These are phyloP conservation scores for Drosophila gunungcola DNA, from an alignment of 1,140 invertebrate species.

Conservation along the genomic window DNA sequence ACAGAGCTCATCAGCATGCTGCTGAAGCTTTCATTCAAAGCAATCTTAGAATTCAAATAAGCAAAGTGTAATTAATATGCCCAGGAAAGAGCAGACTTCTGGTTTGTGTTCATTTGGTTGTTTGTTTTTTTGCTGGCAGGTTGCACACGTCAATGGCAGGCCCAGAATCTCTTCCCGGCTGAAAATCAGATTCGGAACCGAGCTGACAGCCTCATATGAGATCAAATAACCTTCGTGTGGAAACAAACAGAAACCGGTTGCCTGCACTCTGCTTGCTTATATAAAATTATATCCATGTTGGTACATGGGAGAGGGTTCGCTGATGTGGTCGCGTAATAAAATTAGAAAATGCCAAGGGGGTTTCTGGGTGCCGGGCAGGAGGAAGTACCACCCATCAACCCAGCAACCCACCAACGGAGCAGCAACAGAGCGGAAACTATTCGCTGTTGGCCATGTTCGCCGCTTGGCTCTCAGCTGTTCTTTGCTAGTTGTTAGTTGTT, in stretches of 20 bases:
- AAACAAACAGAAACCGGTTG: constrained; percentile 69
- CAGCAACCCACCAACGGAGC: constrained; percentile 39
- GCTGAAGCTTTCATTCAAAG: constrained; percentile 34
- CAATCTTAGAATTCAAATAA: constrained; percentile 19
- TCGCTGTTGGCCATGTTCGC: constrained; percentile 41
- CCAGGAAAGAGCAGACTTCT: constrained; percentile 27
- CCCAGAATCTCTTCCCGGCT: constrained; percentile 26
- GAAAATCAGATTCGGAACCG: constrained; percentile 18
- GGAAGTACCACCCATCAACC: constrained; percentile 16
- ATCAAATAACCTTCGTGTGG: constrained; percentile 76
- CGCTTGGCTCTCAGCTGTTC: constrained; percentile 20
- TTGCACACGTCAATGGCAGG: constrained; percentile 47
- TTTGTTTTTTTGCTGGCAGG: constrained; percentile 11
- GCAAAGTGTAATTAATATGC: constrained; percentile 44
- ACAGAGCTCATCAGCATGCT: constrained; percentile 23
- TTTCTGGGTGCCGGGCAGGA: constrained; percentile 3
- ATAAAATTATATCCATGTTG: constrained; percentile 14
- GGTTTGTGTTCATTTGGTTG: constrained; percentile 2
- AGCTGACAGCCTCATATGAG: constrained; percentile 56
- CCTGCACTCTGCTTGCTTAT: constrained; percentile 44
- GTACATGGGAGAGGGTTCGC: constrained; percentile 32
- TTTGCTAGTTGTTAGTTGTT: constrained; percentile 22
- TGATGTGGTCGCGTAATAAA: constrained; percentile 58
- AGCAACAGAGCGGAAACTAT: constrained; percentile 70
- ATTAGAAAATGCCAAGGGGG: constrained; percentile 59